Evolutionary conservation across 1,140 invertebrate species (phyloP).

Genomic region (Drosophila repleta): DNA sequence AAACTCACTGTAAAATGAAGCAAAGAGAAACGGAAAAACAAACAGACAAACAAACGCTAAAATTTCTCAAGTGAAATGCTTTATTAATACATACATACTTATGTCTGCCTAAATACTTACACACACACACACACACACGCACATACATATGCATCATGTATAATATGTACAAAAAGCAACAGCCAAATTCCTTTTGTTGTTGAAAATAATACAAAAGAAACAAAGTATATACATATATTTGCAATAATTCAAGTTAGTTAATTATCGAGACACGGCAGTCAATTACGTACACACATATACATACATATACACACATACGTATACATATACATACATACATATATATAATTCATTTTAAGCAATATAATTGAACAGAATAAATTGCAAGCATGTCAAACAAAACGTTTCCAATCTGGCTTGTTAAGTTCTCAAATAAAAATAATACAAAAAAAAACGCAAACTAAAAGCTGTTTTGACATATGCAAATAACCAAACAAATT

Average conservation of each 20-base stretch:
- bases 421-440: not conserved
- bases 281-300: constrained; percentile 26
- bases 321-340: constrained; percentile 27
- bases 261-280: constrained; percentile 22
- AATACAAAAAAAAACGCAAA: not conserved
- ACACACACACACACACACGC: not conserved
- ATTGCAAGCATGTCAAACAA: constrained; percentile 25
- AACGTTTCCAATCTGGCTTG: constrained; percentile 13
- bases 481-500: too few relatives aligned
- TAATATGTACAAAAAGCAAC: constrained; percentile 24
- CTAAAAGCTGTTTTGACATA: too few relatives aligned
- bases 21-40: constrained; percentile 6
- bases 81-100: constrained; percentile 18
- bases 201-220: not conserved
- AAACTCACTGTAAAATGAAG: constrained; percentile 40
- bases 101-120: constrained; percentile 12
- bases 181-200: not conserved
- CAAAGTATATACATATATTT: too few relatives aligned
- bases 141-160: constrained; percentile 24
- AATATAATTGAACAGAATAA: constrained; percentile 45
- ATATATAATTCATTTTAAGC: constrained; percentile 33
- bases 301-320: constrained; percentile 21
- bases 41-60: not conserved
- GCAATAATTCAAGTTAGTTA: constrained; percentile 1
- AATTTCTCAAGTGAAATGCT: constrained; percentile 22